Conservation (phyloP, 2,797 vertebrate genomes). For the Caiman crocodilus region DNA sequence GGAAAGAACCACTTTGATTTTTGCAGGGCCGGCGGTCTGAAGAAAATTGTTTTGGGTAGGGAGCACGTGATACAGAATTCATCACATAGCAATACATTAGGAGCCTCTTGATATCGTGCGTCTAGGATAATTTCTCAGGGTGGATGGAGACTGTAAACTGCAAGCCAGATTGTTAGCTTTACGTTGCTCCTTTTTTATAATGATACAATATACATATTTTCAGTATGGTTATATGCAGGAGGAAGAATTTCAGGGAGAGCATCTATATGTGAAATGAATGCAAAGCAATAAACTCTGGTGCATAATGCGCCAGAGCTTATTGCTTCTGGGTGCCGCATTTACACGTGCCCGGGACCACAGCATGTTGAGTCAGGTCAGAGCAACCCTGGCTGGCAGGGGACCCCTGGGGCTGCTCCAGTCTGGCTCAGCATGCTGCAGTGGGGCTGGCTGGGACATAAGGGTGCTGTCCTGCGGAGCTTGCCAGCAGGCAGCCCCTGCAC, state of each 20-base stretch:
- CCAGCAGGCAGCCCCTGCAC: too few relatives aligned
- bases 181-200: not conserved
- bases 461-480: too few relatives aligned
- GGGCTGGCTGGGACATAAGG: too few relatives aligned
- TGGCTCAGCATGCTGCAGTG: too few relatives aligned
- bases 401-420: too few relatives aligned
- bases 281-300: too few relatives aligned
- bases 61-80: not conserved
- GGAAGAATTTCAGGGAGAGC: not conserved
- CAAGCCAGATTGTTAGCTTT: not conserved
- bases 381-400: too few relatives aligned
- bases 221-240: not conserved
- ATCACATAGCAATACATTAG: not conserved
- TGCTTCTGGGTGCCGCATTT: too few relatives aligned
- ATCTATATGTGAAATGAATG: too few relatives aligned
- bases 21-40: not conserved
- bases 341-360: too few relatives aligned
- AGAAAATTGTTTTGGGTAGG: not conserved
- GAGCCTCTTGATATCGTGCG: not conserved
- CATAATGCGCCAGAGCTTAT: too few relatives aligned
- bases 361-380: too few relatives aligned
- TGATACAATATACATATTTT: fast-evolving
- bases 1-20: not conserved
- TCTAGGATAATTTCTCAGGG: fast-evolving
- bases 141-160: not conserved